phyloP scores from a whole-genome alignment of 1,140 invertebrate species.

The Physella acuta region DNA sequence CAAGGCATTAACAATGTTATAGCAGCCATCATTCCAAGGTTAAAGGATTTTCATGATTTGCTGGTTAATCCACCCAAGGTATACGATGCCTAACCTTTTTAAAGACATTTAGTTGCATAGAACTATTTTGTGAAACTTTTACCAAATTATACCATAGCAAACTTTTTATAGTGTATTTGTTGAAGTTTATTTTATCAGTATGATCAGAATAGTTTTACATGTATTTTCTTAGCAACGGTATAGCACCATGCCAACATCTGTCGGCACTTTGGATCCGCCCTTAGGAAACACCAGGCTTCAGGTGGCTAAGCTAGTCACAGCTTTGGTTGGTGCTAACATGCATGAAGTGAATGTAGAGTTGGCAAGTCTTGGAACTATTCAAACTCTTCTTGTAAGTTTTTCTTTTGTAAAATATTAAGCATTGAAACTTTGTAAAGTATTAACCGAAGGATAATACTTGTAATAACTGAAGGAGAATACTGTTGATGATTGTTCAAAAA shows the following conservation, averaged over 20 bases:
- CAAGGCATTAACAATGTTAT: slow-evolving; percentile 66
- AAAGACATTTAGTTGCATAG: too few relatives aligned
- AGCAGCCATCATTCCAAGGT: slow-evolving; percentile 68
- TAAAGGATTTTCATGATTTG: slow-evolving; percentile 74
- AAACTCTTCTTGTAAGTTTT: slow-evolving; percentile 67
- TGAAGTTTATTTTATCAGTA: too few relatives aligned
- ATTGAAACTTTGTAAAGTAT: too few relatives aligned
- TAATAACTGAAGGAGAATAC: too few relatives aligned
- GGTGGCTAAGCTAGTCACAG: slow-evolving; percentile 73
- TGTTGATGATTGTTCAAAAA: too few relatives aligned
- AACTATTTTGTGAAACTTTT: too few relatives aligned
- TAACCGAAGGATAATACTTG: too few relatives aligned
- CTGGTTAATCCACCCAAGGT: slow-evolving; percentile 75
- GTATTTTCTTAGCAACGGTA: slow-evolving; percentile 57
- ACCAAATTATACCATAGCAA: too few relatives aligned
- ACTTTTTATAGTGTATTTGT: too few relatives aligned
- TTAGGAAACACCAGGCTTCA: slow-evolving; percentile 76
- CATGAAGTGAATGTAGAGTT: slow-evolving; percentile 53
- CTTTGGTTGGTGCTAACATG: slow-evolving; percentile 70
- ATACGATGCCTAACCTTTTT: too few relatives aligned
- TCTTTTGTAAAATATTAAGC: neutral
- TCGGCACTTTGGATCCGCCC: slow-evolving; percentile 71
- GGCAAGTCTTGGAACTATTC: slow-evolving; percentile 64
- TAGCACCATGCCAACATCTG: slow-evolving; percentile 68
- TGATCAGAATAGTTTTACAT: too few relatives aligned